A percentile compares a stretch with the other conserved stretches of the same genome.
Conservation (phyloP, 64 coral and sea anemone species). For the Pocillopora damicornis region DNA sequence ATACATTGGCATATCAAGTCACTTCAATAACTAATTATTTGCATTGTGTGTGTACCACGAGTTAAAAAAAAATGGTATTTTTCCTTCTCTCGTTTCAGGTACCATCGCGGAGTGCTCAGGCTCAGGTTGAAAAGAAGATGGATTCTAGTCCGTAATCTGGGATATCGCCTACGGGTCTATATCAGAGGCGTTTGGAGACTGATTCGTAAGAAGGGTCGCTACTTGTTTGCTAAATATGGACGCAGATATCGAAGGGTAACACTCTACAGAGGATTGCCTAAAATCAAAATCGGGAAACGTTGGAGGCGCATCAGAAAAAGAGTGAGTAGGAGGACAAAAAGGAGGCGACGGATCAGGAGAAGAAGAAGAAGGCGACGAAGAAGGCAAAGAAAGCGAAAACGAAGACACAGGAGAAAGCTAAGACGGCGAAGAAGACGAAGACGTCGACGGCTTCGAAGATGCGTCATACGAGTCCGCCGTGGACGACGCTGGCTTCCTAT, state of each 20-base stretch:
- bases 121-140: neutral
- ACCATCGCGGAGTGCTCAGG: neutral
- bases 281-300: neutral
- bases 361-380: slow-evolving; percentile 16
- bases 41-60: too few species aligned
- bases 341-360: neutral
- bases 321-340: neutral
- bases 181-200: neutral
- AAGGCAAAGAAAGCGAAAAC: neutral
- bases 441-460: neutral
- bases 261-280: neutral
- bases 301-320: neutral
- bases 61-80: neutral
- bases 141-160: neutral
- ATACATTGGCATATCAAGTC: too few species aligned
- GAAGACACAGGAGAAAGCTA: slow-evolving; percentile 4
- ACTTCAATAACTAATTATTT: too few species aligned
- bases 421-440: neutral
- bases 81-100: neutral
- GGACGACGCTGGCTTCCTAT: neutral
- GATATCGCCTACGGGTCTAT: neutral
- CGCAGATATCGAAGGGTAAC: neutral
- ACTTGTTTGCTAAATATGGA: neutral
- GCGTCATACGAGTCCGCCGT: slow-evolving; percentile 11
- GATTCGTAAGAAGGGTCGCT: neutral